These are phyloP conservation scores for Aethes cnicana DNA, from an alignment of 2,888 invertebrate species.

Conservation along the genomic window DNA sequence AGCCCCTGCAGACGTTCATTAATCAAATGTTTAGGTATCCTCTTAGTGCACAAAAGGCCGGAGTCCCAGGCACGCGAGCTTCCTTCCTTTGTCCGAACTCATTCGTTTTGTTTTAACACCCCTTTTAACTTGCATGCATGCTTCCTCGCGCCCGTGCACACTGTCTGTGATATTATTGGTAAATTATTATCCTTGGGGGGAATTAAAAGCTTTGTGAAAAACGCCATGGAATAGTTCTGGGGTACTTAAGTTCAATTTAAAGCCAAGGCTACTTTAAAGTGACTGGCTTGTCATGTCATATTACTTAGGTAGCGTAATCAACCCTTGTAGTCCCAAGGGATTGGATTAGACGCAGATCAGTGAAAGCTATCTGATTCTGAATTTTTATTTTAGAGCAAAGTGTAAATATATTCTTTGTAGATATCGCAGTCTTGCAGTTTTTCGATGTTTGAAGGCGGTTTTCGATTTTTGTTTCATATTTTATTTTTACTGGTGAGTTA, in stretches of 20 bases:
- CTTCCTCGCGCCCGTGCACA: conserved; percentile 55
- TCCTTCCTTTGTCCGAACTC: conserved; percentile 79
- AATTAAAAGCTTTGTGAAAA: conserved; percentile 27
- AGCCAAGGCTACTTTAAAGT: too few relatives aligned
- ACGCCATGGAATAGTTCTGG: conserved; percentile 7
- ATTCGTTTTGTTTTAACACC: conserved; percentile 82
- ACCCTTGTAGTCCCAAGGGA: too few relatives aligned
- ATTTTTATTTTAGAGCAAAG: too few relatives aligned
- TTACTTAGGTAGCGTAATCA: too few relatives aligned
- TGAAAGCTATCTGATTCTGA: too few relatives aligned
- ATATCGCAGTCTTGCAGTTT: too few relatives aligned
- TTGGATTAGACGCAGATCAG: too few relatives aligned
- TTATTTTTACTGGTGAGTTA: too few relatives aligned
- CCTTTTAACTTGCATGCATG: conserved; percentile 76
- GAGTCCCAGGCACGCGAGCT: conserved; percentile 66
- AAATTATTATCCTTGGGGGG: conserved; percentile 20
- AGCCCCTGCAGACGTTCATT: conserved; percentile 53
- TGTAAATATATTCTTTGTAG: too few relatives aligned
- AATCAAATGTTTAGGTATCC: conserved; percentile 77
- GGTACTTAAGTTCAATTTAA: background rate
- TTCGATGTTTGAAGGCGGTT: too few relatives aligned
- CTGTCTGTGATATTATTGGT: conserved; percentile 28
- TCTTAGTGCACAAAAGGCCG: conserved; percentile 72
- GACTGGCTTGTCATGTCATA: too few relatives aligned
- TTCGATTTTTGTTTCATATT: too few relatives aligned